A percentile compares a stretch with the other conserved stretches of the same genome.
Conservation (phyloP, 2,113 vertebrate genomes). For the Corvus cornix region DNA sequence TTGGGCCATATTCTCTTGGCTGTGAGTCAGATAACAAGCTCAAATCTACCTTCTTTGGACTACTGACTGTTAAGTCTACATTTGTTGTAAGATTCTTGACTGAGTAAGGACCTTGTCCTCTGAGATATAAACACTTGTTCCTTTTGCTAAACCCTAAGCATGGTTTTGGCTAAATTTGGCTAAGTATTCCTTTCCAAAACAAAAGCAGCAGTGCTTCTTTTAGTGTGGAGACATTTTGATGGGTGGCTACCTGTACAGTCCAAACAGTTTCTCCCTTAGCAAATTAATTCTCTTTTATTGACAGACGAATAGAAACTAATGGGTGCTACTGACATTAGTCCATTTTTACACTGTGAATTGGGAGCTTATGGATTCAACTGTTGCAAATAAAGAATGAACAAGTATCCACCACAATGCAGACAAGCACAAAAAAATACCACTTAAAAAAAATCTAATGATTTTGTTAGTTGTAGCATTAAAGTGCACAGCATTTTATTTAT, state of each 20-base stretch:
- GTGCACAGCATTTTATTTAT: background rate
- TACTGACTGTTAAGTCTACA: background rate
- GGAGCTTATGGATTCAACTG: background rate
- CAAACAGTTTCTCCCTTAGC: background rate
- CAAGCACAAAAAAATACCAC: background rate
- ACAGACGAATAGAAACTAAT: background rate
- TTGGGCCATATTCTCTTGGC: background rate
- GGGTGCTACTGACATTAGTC: background rate
- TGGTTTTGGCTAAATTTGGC: background rate
- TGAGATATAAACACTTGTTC: background rate
- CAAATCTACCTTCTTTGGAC: background rate
- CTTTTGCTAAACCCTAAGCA: background rate
- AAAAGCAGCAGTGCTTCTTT: background rate
- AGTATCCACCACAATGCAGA: background rate
- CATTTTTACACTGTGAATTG: background rate
- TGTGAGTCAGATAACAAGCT: background rate
- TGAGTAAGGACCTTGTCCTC: background rate
- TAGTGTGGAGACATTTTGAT: background rate
- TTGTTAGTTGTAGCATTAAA: background rate
- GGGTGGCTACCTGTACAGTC: background rate
- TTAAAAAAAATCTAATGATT: rapidly evolving
- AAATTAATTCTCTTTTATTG: background rate
- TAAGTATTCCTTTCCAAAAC: background rate
- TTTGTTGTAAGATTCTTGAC: background rate
- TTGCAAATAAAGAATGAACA: background rate